Evolutionary conservation across 53 echinoderm and acorn worm genomes (phyloP), one percentile per base, ranked within the genome.

Genomic region (Echinometra lucunter): DNA sequence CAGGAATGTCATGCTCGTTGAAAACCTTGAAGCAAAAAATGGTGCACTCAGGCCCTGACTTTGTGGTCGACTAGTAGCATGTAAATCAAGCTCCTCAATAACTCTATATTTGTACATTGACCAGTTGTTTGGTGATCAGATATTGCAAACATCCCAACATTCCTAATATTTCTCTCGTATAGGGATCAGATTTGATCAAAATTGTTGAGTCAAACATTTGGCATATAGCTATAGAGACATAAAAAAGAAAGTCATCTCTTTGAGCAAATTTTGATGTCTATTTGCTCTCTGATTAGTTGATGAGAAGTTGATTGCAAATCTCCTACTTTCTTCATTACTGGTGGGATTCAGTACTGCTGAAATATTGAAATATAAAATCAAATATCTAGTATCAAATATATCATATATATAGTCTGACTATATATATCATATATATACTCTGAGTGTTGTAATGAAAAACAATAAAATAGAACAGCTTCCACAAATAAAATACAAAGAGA

Each of bases 231-330:
- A 85, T 18, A 49, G 85, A 85, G 49, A 53, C 49, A 49, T 10
- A n/a, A 27, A 28, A 45, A 81, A 27, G 2, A 85, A 74, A 74
- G 74, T 32, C 32, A 5, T 32, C 32, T 35, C 30, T 49, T 85
- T 19, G 7, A 85, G 53, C 85, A 12, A 34, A 82, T 82, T 82
- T 44, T 8, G 42, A 21, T 12, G 4, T n/a, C 49, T 34, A 15
- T 49, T 85, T 28, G 2, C 16, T 47, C 19, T 49, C n/a, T 49
- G 85, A 85, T 45, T n/a, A 49, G 28, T 49, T 85, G 49, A 85
- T 85, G 49, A 85, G 85, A 85, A 85, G 49, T 85, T 85, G 85
- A 85, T 85, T 85, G 85, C 47, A 85, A 85, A 85, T 85, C 47
- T 13, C 45, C 49, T n/a, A 83, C 47, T 80, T 35, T 42, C 44